Evolutionary conservation across 2,113 vertebrate species (phyloP).

Genomic region (Prunella fulvescens): DNA sequence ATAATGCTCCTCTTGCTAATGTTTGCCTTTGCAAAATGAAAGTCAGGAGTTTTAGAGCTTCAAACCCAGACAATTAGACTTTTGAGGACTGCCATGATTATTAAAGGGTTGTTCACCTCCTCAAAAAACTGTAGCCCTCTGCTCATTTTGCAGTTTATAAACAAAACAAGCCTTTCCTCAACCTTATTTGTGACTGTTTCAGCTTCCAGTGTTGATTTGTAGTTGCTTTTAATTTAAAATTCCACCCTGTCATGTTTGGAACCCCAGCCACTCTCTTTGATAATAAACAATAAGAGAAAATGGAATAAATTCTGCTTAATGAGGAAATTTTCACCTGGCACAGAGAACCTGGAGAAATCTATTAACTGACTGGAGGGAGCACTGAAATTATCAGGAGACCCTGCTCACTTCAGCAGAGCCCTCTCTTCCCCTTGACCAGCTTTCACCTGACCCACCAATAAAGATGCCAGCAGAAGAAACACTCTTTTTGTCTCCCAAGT

Average conservation of each 20-base stretch:
- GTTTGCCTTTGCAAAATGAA: neutral
- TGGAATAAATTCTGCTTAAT: conserved; percentile 74
- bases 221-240: conserved; percentile 65
- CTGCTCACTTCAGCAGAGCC: neutral
- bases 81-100: conserved; percentile 4
- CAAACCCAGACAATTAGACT: neutral
- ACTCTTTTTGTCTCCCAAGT: neutral
- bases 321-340: conserved; percentile 74
- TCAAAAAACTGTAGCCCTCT: neutral
- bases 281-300: conserved; percentile 70
- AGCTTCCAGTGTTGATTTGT: conserved; percentile 1
- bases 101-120: neutral
- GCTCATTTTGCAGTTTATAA: conserved; percentile 23
- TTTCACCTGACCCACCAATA: conserved; percentile 59
- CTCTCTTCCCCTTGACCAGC: conserved; percentile 59
- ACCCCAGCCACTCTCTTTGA: conserved; percentile 57
- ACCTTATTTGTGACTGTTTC: neutral
- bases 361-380: conserved; percentile 56
- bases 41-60: conserved; percentile 7
- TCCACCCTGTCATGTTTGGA: conserved; percentile 52
- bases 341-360: conserved; percentile 65
- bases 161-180: neutral
- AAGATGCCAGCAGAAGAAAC: conserved; percentile 21
- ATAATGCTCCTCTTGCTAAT: neutral
- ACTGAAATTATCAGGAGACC: conserved; percentile 43